Conservation (phyloP, 2,797 vertebrate genomes). For the Chromis chromis region DNA sequence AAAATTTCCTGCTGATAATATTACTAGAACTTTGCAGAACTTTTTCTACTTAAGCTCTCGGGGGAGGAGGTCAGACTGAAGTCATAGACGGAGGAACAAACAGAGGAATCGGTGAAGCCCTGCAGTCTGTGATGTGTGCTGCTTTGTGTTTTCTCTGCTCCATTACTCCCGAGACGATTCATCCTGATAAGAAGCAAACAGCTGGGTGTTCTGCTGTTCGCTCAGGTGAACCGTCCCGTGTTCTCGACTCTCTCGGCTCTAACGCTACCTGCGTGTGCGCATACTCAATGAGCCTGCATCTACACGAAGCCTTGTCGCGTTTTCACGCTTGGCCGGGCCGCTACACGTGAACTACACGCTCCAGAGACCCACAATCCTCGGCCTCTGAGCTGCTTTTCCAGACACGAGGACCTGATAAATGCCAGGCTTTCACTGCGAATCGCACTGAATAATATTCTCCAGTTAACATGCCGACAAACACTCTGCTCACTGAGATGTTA, state of each 20-base stretch:
- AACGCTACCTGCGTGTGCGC: conserved; percentile 1
- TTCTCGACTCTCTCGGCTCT: conserved; percentile 1
- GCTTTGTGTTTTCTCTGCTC: conserved; percentile 37
- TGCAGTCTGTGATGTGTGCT: conserved; percentile 20
- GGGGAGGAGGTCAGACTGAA: neutral
- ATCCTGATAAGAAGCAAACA: conserved; percentile 32
- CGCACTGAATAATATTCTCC: conserved; percentile 11
- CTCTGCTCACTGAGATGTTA: conserved; percentile 10
- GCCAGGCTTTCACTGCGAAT: conserved; percentile 3
- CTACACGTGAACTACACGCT: conserved; percentile 20
- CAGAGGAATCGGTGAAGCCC: neutral
- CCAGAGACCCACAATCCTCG: conserved; percentile 22
- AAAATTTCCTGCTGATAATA: too few relatives aligned
- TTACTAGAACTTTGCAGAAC: too few relatives aligned
- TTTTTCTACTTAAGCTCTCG: neutral
- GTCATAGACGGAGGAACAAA: neutral
- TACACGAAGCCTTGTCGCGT: conserved; percentile 15
- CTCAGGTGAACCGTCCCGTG: conserved; percentile 25
- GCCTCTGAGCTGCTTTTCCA: neutral
- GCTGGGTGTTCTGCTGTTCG: neutral
- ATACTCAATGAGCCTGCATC: neutral
- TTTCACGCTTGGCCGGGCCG: neutral
- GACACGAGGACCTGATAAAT: conserved; percentile 20
- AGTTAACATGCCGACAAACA: conserved; percentile 20
- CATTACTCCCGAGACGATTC: conserved; percentile 39